These are phyloP conservation scores for Carcharodon carcharias DNA, from an alignment of 2,797 vertebrate species.

Conservation along the genomic window DNA sequence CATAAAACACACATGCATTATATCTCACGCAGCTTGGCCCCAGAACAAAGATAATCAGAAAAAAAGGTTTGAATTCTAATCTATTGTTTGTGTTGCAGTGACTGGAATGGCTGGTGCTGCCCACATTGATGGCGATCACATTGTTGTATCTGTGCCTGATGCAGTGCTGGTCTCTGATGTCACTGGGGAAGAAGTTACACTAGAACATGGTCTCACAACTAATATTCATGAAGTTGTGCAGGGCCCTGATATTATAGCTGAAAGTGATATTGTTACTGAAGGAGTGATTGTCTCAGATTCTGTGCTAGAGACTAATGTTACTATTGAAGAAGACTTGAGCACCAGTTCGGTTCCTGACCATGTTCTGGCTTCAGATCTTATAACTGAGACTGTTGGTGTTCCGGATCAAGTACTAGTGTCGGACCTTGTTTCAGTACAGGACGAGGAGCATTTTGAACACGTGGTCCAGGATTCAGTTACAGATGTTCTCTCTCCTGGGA, in stretches of 20 bases:
- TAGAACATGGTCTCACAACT: slow-evolving; percentile 83
- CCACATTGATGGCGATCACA: slow-evolving; percentile 94
- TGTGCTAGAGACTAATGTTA: slow-evolving; percentile 84
- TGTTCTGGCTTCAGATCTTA: slow-evolving; percentile 74
- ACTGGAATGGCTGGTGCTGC: slow-evolving; percentile 92
- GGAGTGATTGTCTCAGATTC: slow-evolving; percentile 88
- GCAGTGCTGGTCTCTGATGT: slow-evolving; percentile 93
- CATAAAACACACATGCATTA: neutral
- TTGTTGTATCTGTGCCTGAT: slow-evolving; percentile 94
- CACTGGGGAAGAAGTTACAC: slow-evolving; percentile 86
- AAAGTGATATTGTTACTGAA: slow-evolving; percentile 80
- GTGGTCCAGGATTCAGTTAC: slow-evolving; percentile 66
- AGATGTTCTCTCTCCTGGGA: slow-evolving; percentile 58
- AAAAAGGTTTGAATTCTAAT: slow-evolving; percentile 16
- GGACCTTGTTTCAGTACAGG: slow-evolving; percentile 77
- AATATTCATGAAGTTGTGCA: slow-evolving; percentile 70
- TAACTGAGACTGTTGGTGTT: slow-evolving; percentile 66
- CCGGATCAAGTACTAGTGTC: slow-evolving; percentile 92
- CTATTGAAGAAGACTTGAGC: slow-evolving; percentile 83
- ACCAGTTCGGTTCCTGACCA: slow-evolving; percentile 61
- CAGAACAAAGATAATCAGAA: neutral
- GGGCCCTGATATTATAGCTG: slow-evolving; percentile 79
- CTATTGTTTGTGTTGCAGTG: slow-evolving; percentile 60
- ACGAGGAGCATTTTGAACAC: slow-evolving; percentile 77
- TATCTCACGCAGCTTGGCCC: neutral